Percentiles rank a stretch among this genome's conserved stretches.
Conservation (phyloP, 2,113 vertebrate genomes). For the Callospermophilus lateralis region DNA sequence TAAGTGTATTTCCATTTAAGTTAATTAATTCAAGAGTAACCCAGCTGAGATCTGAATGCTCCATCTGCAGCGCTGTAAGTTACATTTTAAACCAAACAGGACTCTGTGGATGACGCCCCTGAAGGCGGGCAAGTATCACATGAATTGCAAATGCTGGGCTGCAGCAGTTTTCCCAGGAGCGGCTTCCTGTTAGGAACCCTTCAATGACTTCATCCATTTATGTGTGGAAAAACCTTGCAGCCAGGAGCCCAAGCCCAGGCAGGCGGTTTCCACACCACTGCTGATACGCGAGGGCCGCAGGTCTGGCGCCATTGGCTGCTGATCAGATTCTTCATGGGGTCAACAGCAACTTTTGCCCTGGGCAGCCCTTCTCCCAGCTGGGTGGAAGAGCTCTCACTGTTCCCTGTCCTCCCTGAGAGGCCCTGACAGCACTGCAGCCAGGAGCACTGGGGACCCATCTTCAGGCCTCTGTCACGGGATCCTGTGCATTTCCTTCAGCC, state of each 20-base stretch:
- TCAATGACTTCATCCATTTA: constrained; percentile 61
- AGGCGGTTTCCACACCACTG: not conserved
- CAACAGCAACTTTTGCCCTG: not conserved
- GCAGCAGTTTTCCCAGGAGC: constrained; percentile 74
- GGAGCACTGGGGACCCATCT: rapidly evolving
- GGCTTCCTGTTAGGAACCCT: constrained; percentile 74
- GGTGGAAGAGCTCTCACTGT: rapidly evolving
- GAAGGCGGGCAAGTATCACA: constrained; percentile 59
- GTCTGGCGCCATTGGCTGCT: not conserved
- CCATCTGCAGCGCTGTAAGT: not conserved
- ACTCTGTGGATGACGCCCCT: constrained; percentile 21
- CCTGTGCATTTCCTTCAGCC: rapidly evolving
- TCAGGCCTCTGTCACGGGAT: not conserved
- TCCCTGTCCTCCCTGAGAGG: rapidly evolving
- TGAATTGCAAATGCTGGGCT: constrained; percentile 78
- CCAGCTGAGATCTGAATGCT: constrained; percentile 72
- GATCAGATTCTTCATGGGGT: not conserved
- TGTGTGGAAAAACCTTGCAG: constrained; percentile 56
- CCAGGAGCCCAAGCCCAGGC: not conserved
- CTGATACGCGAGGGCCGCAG: not conserved
- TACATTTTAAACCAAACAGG: constrained; percentile 79
- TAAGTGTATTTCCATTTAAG: constrained; percentile 71
- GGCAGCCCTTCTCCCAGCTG: not conserved
- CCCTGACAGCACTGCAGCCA: rapidly evolving
- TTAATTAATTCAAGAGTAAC: constrained; percentile 77